A percentile compares a stretch with the other conserved stretches of the same genome.
These are phyloP conservation scores for Papilio xuthus DNA, from an alignment of 1,140 invertebrate genomes.

Conservation along the genomic window DNA sequence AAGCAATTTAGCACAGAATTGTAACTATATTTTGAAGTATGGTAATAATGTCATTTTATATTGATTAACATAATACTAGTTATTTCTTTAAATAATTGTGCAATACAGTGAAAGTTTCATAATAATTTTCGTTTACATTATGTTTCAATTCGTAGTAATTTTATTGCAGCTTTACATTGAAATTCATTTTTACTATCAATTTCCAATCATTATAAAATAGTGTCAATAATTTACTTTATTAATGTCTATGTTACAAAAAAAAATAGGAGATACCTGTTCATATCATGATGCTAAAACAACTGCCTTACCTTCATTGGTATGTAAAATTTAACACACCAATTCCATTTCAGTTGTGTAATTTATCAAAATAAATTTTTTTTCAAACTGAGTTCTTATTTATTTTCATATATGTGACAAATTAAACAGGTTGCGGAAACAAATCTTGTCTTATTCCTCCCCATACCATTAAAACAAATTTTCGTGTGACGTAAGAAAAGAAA, in stretches of 20 bases:
- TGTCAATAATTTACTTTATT: neutral
- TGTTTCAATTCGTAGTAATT: neutral
- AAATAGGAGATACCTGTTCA: constrained; percentile 67
- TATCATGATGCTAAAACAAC: constrained; percentile 40
- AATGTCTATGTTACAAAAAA: neutral
- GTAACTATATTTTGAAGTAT: neutral
- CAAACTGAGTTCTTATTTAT: constrained; percentile 78
- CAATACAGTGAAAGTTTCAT: neutral
- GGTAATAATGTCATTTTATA: neutral
- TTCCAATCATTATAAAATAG: neutral
- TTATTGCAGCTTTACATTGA: neutral
- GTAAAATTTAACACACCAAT: constrained; percentile 49
- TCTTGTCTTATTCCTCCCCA: constrained; percentile 76
- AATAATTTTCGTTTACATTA: neutral
- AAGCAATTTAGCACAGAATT: constrained; percentile 1
- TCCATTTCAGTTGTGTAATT: constrained; percentile 66
- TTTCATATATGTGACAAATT: constrained; percentile 63
- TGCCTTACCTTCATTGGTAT: constrained; percentile 54
- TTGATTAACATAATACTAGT: neutral
- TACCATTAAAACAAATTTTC: constrained; percentile 49
- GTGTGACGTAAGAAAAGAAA: constrained; percentile 31
- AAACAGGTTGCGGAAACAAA: constrained; percentile 67
- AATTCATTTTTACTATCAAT: neutral
- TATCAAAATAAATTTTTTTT: constrained; percentile 75
- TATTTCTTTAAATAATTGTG: neutral